phyloP scores from a whole-genome alignment of 2,797 vertebrate genomes.

The Mus spretus region DNA sequence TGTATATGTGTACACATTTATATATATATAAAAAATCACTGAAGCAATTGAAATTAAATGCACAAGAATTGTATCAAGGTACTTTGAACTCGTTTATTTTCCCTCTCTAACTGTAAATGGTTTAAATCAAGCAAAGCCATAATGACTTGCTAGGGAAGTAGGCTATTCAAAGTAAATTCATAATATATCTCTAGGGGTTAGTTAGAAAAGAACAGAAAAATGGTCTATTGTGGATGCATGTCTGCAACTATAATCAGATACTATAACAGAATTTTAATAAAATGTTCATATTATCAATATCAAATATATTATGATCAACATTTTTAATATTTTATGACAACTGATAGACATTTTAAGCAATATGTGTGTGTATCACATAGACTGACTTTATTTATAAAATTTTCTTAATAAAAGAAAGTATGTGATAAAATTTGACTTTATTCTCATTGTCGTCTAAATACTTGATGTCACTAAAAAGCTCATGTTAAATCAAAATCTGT shows the following conservation, averaged over 20 bases:
- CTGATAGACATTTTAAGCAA: background rate
- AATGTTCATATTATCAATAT: background rate
- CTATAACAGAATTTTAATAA: background rate
- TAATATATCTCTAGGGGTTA: background rate
- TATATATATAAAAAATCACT: no score
- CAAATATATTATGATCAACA: background rate
- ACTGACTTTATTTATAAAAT: background rate
- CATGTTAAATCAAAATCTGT: background rate
- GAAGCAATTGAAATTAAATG: background rate
- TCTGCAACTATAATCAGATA: background rate
- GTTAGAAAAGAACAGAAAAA: background rate
- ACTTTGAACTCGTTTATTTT: background rate
- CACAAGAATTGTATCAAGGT: background rate
- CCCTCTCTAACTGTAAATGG: background rate
- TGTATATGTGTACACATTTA: no score
- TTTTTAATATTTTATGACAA: background rate
- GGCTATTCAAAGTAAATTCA: fast-evolving
- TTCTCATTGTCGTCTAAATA: conserved; percentile 6
- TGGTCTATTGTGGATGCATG: background rate
- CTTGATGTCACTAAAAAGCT: background rate
- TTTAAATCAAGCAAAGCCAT: background rate
- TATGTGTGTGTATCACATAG: background rate
- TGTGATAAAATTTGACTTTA: background rate
- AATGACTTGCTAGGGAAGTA: background rate
- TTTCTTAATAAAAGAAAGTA: background rate